Percentiles rank a stretch among this genome's conserved stretches.
Conservation (phyloP, 2,113 vertebrate species). For the Caretta caretta region DNA sequence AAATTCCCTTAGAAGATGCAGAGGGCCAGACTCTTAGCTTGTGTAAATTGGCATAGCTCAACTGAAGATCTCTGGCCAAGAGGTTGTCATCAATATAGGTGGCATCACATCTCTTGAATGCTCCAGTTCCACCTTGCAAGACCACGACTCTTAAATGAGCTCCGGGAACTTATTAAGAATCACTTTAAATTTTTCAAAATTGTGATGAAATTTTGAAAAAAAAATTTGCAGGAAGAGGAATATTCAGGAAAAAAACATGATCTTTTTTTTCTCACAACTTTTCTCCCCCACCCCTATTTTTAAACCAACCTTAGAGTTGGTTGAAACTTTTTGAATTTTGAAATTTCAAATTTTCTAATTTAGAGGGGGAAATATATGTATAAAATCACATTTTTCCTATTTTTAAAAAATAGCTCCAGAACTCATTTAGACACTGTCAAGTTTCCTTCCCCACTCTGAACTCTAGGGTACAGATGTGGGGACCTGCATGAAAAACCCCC, state of each 20-base stretch:
- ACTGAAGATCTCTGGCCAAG: not conserved
- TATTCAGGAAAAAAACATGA: not conserved
- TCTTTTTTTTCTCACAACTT: not conserved
- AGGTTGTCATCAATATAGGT: not conserved
- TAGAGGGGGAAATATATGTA: not conserved
- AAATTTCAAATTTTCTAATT: not conserved
- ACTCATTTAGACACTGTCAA: no score
- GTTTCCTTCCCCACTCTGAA: no score
- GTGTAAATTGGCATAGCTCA: not conserved
- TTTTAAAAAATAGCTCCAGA: no score
- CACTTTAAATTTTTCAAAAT: not conserved
- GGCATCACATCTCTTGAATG: not conserved
- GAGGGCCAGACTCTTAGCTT: not conserved
- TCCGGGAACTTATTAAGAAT: not conserved
- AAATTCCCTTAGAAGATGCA: not conserved
- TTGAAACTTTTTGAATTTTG: not conserved
- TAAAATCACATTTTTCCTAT: no score
- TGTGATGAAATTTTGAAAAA: not conserved
- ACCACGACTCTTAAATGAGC: not conserved
- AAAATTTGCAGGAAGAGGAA: rapidly evolving
- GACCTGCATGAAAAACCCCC: no score
- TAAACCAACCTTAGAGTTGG: not conserved
- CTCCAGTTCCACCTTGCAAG: not conserved
- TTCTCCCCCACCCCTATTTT: not conserved
- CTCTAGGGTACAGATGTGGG: no score